Evolutionary conservation across 35 echinoderm and acorn worm genomes (phyloP), one percentile per base, ranked within the genome.

Genomic region (Apostichopus japonicus): DNA sequence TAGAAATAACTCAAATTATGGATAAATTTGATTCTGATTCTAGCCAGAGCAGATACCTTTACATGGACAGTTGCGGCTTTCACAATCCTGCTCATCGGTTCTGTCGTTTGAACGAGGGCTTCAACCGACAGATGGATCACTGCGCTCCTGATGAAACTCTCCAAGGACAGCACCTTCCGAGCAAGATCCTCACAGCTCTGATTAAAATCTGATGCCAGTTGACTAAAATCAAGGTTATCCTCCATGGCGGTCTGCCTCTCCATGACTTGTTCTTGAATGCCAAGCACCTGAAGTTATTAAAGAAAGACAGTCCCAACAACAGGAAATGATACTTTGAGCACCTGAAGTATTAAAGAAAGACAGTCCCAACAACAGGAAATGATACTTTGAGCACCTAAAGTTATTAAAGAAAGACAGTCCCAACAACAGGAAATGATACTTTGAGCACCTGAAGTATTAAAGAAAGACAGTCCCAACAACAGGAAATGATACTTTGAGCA

Each of bases 11-110:
- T 1, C 1, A 33, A 33, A 33, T 33, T 1, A 33, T 33, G 27
- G 27, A 33, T 33, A 0, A 33, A 33, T 33, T 33, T 33, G 27
- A 33, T 33, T 33, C 27, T 33, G 27, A 33, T 33, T 33, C 1
- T 1, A 1, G 27, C 27, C 27, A 33, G 1, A 22, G 22, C 21
- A 79, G 10, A 79, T 65, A 99, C 97, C 97, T 96, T 93, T 24
- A 99, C 53, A 62, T 79, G 83, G 16, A 94, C 83, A 63, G 93
- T 96, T 72, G 97, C 62, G 51, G 97, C 94, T 56, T 96, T 99
- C 7, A 99, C 92, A 17, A 99, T 79, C 79, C 95, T 92, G 62
- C 93, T 95, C 73, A 99, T 76, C 1, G 97, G 97, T 65, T 99
- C 97, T 55, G 91, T 92, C 14, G 97, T 99, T 83, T 96, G 92